phyloP scores from a whole-genome alignment of 1,140 invertebrate species.

The Dufourea novaeangliae region DNA sequence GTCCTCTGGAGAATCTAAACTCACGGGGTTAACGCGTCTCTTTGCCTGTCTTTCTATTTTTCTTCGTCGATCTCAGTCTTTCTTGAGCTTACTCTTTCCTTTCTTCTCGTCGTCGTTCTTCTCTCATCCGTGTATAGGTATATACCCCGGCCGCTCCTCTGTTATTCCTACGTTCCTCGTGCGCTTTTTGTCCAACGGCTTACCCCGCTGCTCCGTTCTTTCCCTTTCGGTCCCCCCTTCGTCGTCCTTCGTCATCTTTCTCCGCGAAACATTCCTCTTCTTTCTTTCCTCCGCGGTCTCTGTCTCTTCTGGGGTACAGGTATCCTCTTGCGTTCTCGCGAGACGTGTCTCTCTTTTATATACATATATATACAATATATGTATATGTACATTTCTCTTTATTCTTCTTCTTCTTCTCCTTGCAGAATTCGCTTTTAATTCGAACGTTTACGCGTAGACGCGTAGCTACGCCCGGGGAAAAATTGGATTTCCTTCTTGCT shows the following conservation, averaged over 20 bases:
- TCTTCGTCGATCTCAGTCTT: constrained; percentile 14
- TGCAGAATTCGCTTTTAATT: constrained; percentile 1
- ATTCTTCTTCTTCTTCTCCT: not conserved
- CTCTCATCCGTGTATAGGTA: constrained; percentile 15
- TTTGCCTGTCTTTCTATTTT: constrained; percentile 36
- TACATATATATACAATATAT: no score
- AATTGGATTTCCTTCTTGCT: constrained; percentile 2
- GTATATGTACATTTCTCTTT: constrained; percentile 12
- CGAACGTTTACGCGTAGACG: not conserved
- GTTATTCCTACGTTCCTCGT: constrained; percentile 18
- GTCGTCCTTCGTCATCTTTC: constrained; percentile 37
- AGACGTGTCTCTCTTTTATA: no score
- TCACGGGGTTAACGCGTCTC: constrained; percentile 43
- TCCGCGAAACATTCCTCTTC: constrained; percentile 33
- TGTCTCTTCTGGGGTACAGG: no score
- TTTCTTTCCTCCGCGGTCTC: constrained; percentile 1
- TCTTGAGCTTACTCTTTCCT: constrained; percentile 21
- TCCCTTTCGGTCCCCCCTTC: not conserved
- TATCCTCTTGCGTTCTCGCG: no score
- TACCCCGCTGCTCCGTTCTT: constrained; percentile 2
- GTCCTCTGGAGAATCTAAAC: constrained; percentile 57
- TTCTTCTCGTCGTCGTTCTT: constrained; percentile 8
- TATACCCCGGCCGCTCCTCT: not conserved
- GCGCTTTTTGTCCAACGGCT: constrained; percentile 27
- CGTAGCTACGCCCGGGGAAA: no score